phyloP scores from a whole-genome alignment of 2,888 invertebrate genomes.

The Dryomyza anilis region DNA sequence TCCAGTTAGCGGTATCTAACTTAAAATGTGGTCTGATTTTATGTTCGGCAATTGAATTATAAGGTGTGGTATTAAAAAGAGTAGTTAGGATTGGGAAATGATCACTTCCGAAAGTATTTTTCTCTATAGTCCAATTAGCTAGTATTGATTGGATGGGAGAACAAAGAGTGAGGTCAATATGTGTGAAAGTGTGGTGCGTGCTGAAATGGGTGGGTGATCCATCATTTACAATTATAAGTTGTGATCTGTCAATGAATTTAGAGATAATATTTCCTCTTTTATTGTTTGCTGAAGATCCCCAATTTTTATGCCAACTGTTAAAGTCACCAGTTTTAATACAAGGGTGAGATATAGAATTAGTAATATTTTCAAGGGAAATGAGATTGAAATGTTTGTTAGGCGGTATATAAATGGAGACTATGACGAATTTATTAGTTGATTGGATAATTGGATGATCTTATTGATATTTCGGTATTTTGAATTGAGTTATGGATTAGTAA shows the following conservation, averaged over 20 bases:
- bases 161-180: no score
- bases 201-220: background rate
- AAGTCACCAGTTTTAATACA: constrained; percentile 16
- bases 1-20: constrained; percentile 9
- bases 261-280: constrained; percentile 15
- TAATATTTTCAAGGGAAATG: no score
- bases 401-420: no score
- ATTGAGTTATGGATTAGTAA: constrained; percentile 26
- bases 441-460: constrained; percentile 1
- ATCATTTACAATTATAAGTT: constrained; percentile 27
- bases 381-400: no score
- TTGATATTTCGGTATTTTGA: background rate
- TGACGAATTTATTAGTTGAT: no score
- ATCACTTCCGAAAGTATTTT: no score
- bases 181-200: constrained; percentile 31
- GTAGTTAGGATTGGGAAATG: no score
- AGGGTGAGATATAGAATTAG: no score
- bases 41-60: constrained; percentile 2
- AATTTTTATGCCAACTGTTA: constrained; percentile 17
- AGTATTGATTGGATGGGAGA: constrained; percentile 16
- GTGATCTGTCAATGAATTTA: no score
- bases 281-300: constrained; percentile 3
- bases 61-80: no score
- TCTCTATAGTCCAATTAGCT: no score
- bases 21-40: constrained; percentile 14